Evolutionary conservation across 2,113 vertebrate species (phyloP), one percentile per base, ranked within the genome.

Genomic region (Aptenodytes patagonicus): DNA sequence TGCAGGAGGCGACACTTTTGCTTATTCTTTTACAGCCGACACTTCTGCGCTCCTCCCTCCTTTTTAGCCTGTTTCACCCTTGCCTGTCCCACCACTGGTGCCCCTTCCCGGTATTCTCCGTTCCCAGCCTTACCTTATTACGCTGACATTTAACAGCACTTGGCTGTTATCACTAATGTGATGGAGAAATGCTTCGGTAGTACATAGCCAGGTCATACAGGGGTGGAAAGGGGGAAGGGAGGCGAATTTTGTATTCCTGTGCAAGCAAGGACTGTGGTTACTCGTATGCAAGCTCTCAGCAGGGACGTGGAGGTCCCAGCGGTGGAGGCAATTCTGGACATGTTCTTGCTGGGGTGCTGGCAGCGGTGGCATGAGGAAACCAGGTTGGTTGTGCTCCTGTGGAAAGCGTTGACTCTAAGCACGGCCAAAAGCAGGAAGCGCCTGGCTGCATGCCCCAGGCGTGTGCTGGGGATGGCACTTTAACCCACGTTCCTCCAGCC

Each of bases 321-420:
- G 2, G 25, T 0, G 0, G 18, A 62, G 47, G 28, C 40, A 73
- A n/a, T 32, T 29, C 49, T 26, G 49, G 40, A 21, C 42, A 1
- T 29, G 31, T 40, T 61, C 12, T 25, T 9, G 29, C 60, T 19
- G 16, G 47, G 32, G 18, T 47, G 51, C 58, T 51, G 57, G 46
- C 40, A 54, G 22, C 4, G 1, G 16, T 25, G 40, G 18, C 44
- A 15, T 14, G 2, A 3, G 2, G 79, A 26, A 25, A 44, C 13
- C 2, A 6, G 17, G 21, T 9, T 36, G 46, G 19, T 28, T 17
- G 40, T 38, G 31, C 13, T 57, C 17, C 57, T 0, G 0, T 7
- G 22, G 51, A 51, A 71, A 90, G 25, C 0, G 0, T 2, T 40
- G 75, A 6, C 0, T 1, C 34, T 15, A 19, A 82, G 6, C 38